Evolutionary conservation across 2,797 vertebrate genomes (phyloP).

Genomic region (Zalophus californianus): DNA sequence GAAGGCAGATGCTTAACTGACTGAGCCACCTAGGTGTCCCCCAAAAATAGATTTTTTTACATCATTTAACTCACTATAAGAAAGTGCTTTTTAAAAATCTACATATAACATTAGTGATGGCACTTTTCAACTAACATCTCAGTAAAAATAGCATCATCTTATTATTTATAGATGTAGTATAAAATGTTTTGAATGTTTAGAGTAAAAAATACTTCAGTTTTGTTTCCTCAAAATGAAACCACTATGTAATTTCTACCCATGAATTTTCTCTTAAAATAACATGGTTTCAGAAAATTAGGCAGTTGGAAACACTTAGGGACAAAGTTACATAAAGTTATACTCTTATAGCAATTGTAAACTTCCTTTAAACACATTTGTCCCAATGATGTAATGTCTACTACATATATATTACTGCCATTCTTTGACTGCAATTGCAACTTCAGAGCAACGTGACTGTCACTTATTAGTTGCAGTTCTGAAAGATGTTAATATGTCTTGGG

Average conservation of each 20-base stretch:
- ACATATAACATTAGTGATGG: neutral
- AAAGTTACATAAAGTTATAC: conserved; percentile 6
- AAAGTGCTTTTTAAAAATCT: neutral
- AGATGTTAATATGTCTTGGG: neutral
- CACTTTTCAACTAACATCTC: conserved; percentile 20
- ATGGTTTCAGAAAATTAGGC: neutral
- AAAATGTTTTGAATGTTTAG: conserved; percentile 25
- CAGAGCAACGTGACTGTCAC: neutral
- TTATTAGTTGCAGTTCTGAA: neutral
- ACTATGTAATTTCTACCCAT: neutral
- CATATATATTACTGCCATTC: neutral
- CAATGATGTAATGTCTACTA: neutral
- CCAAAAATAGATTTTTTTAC: neutral
- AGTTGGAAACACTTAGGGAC: neutral
- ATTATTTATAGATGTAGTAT: neutral
- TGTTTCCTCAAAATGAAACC: neutral
- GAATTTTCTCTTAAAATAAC: neutral
- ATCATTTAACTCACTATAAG: neutral
- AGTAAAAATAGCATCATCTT: neutral
- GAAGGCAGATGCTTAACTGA: neutral
- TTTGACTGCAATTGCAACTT: neutral
- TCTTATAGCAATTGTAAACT: neutral
- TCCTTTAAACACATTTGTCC: neutral
- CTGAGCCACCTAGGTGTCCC: too few species aligned
- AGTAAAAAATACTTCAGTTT: neutral